Conservation (phyloP, 2,888 invertebrate genomes). For the Conomelus anceps region DNA sequence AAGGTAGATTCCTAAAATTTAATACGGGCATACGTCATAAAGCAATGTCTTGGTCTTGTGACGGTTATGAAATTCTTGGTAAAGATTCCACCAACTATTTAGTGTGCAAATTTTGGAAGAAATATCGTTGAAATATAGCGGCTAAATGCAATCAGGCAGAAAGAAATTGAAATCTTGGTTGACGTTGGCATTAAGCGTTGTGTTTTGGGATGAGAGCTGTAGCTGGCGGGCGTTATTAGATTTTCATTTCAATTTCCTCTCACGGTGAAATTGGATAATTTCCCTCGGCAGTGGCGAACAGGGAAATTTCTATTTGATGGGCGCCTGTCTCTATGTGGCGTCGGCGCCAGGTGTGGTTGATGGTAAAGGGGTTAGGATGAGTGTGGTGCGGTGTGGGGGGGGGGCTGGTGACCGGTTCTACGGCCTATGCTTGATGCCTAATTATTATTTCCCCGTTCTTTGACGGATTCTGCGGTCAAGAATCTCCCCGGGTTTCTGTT, state of each 20-base stretch:
- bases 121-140: too few relatives aligned
- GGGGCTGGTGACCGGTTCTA: not conserved
- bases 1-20: too few relatives aligned
- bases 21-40: too few relatives aligned
- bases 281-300: not conserved
- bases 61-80: too few relatives aligned
- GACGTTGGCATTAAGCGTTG: not conserved
- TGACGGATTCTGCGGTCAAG: not conserved
- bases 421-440: not conserved
- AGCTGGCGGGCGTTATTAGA: not conserved
- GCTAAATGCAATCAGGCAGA: not conserved
- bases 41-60: too few relatives aligned
- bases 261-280: not conserved
- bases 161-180: not conserved
- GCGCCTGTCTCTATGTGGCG: not conserved
- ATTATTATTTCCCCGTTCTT: not conserved
- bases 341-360: not conserved
- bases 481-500: not conserved
- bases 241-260: not conserved
- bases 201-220: not conserved
- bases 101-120: too few relatives aligned
- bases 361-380: not conserved
- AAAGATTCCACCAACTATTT: too few relatives aligned
- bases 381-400: not conserved
- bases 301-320: not conserved